Conservation (phyloP, 2,888 invertebrate genomes). For the Drosophila multiciliata region DNA sequence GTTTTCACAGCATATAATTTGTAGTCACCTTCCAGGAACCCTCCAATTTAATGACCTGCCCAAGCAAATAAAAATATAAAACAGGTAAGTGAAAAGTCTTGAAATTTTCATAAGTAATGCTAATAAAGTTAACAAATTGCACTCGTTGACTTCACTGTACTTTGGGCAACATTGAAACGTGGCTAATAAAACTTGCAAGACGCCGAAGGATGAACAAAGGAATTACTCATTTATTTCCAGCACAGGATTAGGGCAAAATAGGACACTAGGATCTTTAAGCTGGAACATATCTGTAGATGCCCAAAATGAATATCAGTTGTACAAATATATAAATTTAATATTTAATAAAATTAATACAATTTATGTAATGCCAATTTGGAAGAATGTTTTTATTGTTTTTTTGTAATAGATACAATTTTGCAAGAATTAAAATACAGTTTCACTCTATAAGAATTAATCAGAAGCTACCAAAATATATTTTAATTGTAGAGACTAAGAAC, state of each 20-base stretch:
- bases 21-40: conserved; percentile 44
- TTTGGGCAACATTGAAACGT: background rate
- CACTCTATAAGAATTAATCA: background rate
- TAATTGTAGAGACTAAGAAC: background rate
- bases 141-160: conserved; percentile 11
- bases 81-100: conserved; percentile 38
- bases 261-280: background rate
- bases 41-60: conserved; percentile 44
- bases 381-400: background rate
- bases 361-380: background rate
- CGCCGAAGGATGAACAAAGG: conserved; percentile 3
- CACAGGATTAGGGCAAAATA: background rate
- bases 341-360: background rate
- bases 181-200: background rate
- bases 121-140: conserved; percentile 26
- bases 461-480: background rate
- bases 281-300: background rate
- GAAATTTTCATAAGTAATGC: conserved; percentile 11
- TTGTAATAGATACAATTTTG: background rate
- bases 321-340: background rate
- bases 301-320: background rate
- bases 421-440: background rate
- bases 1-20: conserved; percentile 53
- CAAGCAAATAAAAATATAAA: conserved; percentile 7
- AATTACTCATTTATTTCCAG: conserved; percentile 9